Conservation (phyloP, 1,140 invertebrate genomes). For the Pseudomyrmex gracilis region DNA sequence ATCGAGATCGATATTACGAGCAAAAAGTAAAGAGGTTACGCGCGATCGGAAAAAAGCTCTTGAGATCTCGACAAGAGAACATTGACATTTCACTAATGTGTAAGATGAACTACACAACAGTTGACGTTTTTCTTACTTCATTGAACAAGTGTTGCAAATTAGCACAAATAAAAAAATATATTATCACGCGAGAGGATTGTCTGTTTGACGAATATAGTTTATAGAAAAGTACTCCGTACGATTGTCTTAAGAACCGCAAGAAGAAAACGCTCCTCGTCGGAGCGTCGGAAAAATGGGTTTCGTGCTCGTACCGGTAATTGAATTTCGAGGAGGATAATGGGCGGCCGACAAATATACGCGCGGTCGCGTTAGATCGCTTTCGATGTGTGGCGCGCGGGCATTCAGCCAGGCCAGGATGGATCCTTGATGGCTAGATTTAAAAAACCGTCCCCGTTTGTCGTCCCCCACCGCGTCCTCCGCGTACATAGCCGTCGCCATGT, state of each 20-base stretch:
- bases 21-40: background rate
- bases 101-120: background rate
- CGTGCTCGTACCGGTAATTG: conserved; percentile 71
- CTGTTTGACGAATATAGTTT: background rate
- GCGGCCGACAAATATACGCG: conserved; percentile 71
- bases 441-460: conserved; percentile 70
- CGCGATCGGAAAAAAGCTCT: background rate
- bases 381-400: conserved; percentile 75
- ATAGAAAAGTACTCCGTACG: background rate
- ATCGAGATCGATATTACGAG: background rate
- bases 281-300: conserved; percentile 69
- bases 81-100: background rate
- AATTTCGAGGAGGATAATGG: conserved; percentile 75
- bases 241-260: conserved; percentile 19
- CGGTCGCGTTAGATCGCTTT: conserved; percentile 75
- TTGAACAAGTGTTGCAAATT: background rate
- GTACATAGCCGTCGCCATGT: conserved; percentile 69
- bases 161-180: background rate
- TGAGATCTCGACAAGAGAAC: background rate
- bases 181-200: background rate
- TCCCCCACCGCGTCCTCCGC: conserved; percentile 44
- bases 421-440: conserved; percentile 80
- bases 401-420: conserved; percentile 79
- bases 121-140: too few species aligned
- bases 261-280: conserved; percentile 27